Evolutionary conservation across 1,140 invertebrate species (phyloP).

Genomic region (Caenorhabditis latens): DNA sequence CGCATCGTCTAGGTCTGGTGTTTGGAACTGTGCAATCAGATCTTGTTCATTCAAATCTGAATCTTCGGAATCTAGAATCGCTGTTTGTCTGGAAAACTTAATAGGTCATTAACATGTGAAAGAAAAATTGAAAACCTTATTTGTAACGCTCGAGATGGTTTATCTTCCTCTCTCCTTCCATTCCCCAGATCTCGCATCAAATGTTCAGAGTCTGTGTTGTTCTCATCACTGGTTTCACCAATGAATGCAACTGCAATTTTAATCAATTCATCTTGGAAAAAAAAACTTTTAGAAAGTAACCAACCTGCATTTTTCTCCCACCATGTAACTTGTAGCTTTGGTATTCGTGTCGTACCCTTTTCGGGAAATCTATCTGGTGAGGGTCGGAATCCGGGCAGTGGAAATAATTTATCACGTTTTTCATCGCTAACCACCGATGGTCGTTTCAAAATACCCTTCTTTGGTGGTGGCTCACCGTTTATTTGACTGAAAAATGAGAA

Average conservation of each 20-base stretch:
- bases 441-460: slow-evolving; percentile 69
- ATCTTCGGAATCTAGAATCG: slow-evolving; percentile 65
- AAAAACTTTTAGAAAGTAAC: not conserved
- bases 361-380: slow-evolving; percentile 68
- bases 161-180: slow-evolving; percentile 58
- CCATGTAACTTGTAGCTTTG: slow-evolving; percentile 70
- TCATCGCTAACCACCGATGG: slow-evolving; percentile 53
- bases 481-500: slow-evolving; percentile 9
- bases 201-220: slow-evolving; percentile 70
- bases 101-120: not conserved
- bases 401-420: slow-evolving; percentile 56
- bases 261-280: too few species aligned
- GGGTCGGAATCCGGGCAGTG: slow-evolving; percentile 57
- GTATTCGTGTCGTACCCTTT: slow-evolving; percentile 61
- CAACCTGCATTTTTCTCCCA: slow-evolving; percentile 73
- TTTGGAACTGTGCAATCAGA: not conserved
- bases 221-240: slow-evolving; percentile 74
- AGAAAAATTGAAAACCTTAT: not conserved
- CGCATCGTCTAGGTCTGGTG: slow-evolving; percentile 64
- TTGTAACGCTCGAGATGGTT: not conserved
- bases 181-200: slow-evolving; percentile 61
- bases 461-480: slow-evolving; percentile 56
- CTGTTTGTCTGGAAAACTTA: slow-evolving; percentile 60
- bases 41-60: slow-evolving; percentile 50
- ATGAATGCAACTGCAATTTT: slow-evolving; percentile 71